Base-by-base conservation (phyloP, 2,888 invertebrate genomes). In the Physocephala rufipes region DNA sequence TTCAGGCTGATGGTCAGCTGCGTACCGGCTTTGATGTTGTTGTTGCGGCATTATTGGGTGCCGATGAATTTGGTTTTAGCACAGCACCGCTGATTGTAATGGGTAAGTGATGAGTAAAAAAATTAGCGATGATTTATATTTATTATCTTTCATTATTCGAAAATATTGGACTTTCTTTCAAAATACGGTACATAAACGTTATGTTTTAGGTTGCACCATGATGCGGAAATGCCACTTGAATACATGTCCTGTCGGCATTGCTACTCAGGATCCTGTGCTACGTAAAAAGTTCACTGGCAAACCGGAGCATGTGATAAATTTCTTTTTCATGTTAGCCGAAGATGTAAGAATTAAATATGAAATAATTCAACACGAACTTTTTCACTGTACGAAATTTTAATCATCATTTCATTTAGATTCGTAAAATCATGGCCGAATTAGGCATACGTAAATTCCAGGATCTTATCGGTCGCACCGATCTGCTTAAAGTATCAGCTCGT, bases 171-270 rank as follows among this genome's bases (percentile, higher is more conserved):
- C n/a, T n/a, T n/a, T n/a, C n/a, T n/a, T n/a, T n/a, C n/a, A n/a
- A n/a, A n/a, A n/a, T 49, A 49, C 5, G 16, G 9, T 2, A 2
- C 7, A 58, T 24, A 55, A 21, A 15, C 45, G 7, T 1, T 70
- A 9, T 63, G 2, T 55, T 77, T 9, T 73, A 81, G 90, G 99
- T 3, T 99, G 99, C 83, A 99, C 98, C 0, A 99, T 99, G 99
- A 99, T 99, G 99, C 90, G 99, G 71, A 99, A 99, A 86, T 99
- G 99, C 82, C 99, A 99, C 86, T 88, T 99, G 79, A 99, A 99
- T 87, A 99, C 99, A 9, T 99, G 99, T 78, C 99, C 99, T 0
- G 99, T 99, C 73, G 99, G 99, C 74, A 95, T 99, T 81, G 99
- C 99, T 1, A 99, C 99, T 0, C 99, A 99, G 87, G 99, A 99